Base-by-base conservation (phyloP, 2,797 vertebrate genomes). In the Strix occidentalis region DNA sequence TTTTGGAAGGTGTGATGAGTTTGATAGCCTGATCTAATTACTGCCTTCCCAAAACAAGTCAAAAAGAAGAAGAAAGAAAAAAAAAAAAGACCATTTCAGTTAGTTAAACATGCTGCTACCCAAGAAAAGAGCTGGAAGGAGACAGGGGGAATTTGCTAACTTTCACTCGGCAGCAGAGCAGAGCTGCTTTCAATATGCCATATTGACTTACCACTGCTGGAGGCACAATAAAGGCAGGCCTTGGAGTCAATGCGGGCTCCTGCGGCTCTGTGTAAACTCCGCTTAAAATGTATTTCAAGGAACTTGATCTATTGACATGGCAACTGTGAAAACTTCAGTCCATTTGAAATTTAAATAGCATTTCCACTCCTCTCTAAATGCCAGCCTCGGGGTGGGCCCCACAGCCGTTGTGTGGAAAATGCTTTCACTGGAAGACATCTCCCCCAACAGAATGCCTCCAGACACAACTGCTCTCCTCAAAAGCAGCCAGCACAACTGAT, bases 321-420 rank as follows among this genome's bases (percentile, higher is more conserved):
- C 91, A 95, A 95, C 95, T 97, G 94, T 95, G 94, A 95, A 96
- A 96, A 97, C 93, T 93, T 89, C 69, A 92, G 95, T 78, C 96
- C 94, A 95, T 96, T 97, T 97, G 96, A 96, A 97, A 98, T 97
- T 97, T 97, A 97, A 98, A 97, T 97, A 81, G 95, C 95, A 93
- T 94, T 96, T 97, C 96, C 87, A 96, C 91, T 89, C 95, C 88
- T 90, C 82, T 86, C 76, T 93, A 96, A 97, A 96, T 96, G 95
- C 94, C 94, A 93, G 89, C 87, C 83, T 0, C n/a, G 5, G 92
- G 96, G 93, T 95, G 95, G 91, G 95, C 95, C 87, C 94, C 94
- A 90, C 7, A 0, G 91, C 90, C 90, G 6, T 93, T 94, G 93
- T 97, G 91, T 93, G 92, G 84, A 93, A 93, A 93, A 94, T 94